Conservation (phyloP, 2,888 invertebrate genomes). For the Trachelus tabidus region DNA sequence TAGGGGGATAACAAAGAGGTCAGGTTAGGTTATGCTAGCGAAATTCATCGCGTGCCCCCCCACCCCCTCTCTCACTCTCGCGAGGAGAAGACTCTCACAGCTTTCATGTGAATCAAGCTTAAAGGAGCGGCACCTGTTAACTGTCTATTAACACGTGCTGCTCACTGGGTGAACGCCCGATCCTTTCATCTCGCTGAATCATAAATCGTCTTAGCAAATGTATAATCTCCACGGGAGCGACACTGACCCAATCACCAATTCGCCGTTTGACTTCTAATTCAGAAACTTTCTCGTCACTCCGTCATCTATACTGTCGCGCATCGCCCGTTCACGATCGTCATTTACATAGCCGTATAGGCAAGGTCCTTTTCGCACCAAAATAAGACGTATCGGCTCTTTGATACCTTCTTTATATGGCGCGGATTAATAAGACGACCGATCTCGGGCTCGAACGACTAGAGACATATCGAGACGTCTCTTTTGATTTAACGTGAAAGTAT, state of each 20-base stretch:
- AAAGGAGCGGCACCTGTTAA: constrained; percentile 15
- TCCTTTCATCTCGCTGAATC: constrained; percentile 14
- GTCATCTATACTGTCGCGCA: no score
- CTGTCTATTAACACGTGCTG: constrained; percentile 19
- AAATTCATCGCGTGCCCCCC: no score
- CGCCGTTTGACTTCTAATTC: neutral
- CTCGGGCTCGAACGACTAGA: no score
- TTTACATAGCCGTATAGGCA: neutral
- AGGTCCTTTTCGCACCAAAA: neutral
- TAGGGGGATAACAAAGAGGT: no score
- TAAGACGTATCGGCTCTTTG: no score
- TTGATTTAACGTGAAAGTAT: no score
- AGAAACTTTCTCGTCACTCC: neutral
- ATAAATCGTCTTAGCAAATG: constrained; percentile 17
- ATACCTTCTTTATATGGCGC: no score
- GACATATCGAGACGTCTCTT: no score
- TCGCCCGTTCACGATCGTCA: neutral
- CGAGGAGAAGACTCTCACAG: neutral
- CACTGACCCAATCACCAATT: neutral
- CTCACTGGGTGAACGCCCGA: constrained; percentile 18
- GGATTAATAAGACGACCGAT: no score
- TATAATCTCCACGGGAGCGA: constrained; percentile 2
- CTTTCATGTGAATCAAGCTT: constrained; percentile 9
- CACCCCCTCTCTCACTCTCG: no score
- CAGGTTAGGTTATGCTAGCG: no score